Evolutionary conservation across 2,797 vertebrate genomes (phyloP).

Genomic region (Gouania willdenowi): DNA sequence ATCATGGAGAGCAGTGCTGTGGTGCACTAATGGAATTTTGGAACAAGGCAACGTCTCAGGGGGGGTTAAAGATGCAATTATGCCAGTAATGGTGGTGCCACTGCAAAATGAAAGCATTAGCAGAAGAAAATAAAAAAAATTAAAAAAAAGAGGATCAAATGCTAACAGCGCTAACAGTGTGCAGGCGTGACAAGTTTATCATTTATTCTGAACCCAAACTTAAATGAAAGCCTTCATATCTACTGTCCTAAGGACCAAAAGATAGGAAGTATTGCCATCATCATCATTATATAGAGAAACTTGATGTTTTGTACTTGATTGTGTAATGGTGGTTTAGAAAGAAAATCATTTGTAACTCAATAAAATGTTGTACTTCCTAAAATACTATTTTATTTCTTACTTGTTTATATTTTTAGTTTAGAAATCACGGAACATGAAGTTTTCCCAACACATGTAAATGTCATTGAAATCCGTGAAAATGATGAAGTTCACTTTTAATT

Average conservation of each 20-base stretch:
- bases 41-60: slow-evolving; percentile 57
- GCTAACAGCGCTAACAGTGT: slow-evolving; percentile 32
- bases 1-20: slow-evolving; percentile 43
- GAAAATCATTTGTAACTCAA: slow-evolving; percentile 8
- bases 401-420: too few species aligned
- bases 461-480: too few species aligned
- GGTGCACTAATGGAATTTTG: slow-evolving; percentile 61
- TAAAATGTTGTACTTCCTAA: too few species aligned
- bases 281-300: slow-evolving; percentile 17
- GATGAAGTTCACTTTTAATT: too few species aligned
- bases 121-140: too few species aligned
- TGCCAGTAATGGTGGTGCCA: slow-evolving; percentile 44
- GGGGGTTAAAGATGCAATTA: slow-evolving; percentile 66
- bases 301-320: slow-evolving; percentile 16
- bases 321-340: slow-evolving; percentile 14
- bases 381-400: too few species aligned
- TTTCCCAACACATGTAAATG: too few species aligned
- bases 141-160: slow-evolving; percentile 48
- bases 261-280: slow-evolving; percentile 12
- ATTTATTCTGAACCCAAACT: slow-evolving; percentile 41
- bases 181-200: slow-evolving; percentile 42
- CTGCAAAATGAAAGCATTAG: slow-evolving; percentile 61
- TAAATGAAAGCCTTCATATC: slow-evolving; percentile 13
- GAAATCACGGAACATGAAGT: too few species aligned
- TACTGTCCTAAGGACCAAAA: slow-evolving; percentile 27